A percentile compares a stretch with the other conserved stretches of the same genome.
These are phyloP conservation scores for Propithecus perrieri DNA, from an alignment of 2,797 vertebrate species.

Conservation along the genomic window DNA sequence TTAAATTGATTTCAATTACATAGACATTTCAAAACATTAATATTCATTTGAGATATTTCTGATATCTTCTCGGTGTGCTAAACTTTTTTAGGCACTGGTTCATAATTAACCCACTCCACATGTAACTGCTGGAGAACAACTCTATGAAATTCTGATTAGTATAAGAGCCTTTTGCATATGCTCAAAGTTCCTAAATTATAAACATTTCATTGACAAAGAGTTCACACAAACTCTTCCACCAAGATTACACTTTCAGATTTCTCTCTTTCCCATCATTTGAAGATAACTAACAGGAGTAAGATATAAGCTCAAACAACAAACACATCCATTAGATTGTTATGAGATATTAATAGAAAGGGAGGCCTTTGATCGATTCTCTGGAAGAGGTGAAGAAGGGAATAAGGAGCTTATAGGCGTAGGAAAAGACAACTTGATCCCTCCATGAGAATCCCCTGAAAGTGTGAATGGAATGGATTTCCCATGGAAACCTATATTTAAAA, in stretches of 20 bases:
- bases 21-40: slow-evolving; percentile 79
- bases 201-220: slow-evolving; percentile 55
- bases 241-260: slow-evolving; percentile 6
- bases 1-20: slow-evolving; percentile 81
- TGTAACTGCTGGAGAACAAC: slow-evolving; percentile 65
- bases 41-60: slow-evolving; percentile 80
- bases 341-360: background rate
- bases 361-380: background rate
- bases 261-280: slow-evolving; percentile 6
- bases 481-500: background rate
- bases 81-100: slow-evolving; percentile 68
- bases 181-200: slow-evolving; percentile 67
- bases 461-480: background rate
- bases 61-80: slow-evolving; percentile 68
- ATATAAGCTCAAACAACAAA: background rate
- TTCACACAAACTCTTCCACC: slow-evolving; percentile 21
- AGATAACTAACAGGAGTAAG: background rate
- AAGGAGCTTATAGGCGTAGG: background rate
- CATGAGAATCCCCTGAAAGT: background rate
- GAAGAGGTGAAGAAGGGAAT: background rate
- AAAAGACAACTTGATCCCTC: background rate
- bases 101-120: slow-evolving; percentile 77
- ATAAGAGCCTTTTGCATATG: slow-evolving; percentile 64
- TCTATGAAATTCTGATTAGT: slow-evolving; percentile 77
- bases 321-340: background rate